phyloP scores from a whole-genome alignment of 2,113 vertebrate species.

The Cryptoleucopteryx plumbea region DNA sequence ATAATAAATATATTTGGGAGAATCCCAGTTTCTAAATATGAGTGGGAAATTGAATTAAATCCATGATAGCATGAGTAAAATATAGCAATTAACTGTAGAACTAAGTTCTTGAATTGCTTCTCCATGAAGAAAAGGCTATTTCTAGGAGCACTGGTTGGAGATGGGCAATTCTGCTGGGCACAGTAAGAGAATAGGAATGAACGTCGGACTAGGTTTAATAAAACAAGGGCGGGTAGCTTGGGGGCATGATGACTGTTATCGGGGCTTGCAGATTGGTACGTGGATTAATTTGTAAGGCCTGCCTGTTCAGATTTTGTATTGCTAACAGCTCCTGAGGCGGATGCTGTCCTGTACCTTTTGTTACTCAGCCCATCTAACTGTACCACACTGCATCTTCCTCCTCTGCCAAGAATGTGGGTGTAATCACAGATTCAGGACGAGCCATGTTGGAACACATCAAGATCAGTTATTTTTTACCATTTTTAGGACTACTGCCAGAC shows the following conservation, averaged over 20 bases:
- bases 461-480: not conserved
- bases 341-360: not conserved
- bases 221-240: not conserved
- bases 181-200: not conserved
- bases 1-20: not conserved
- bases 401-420: constrained; percentile 45
- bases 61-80: not conserved
- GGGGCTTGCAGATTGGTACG: not conserved
- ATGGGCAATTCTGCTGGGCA: not conserved
- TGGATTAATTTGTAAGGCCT: not conserved
- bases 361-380: not conserved
- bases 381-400: not conserved
- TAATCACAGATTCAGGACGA: not conserved
- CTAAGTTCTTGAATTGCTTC: not conserved
- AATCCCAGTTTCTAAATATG: not conserved
- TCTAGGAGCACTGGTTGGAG: not conserved
- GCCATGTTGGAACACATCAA: constrained; percentile 33
- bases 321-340: not conserved
- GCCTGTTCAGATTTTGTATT: not conserved
- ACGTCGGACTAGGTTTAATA: not conserved
- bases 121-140: not conserved
- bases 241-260: not conserved
- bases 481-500: constrained; percentile 22
- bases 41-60: not conserved
- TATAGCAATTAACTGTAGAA: not conserved